Evolutionary conservation across 2,888 invertebrate genomes (phyloP), one percentile per base, ranked within the genome.

Genomic region (Rhagonycha fulva): DNA sequence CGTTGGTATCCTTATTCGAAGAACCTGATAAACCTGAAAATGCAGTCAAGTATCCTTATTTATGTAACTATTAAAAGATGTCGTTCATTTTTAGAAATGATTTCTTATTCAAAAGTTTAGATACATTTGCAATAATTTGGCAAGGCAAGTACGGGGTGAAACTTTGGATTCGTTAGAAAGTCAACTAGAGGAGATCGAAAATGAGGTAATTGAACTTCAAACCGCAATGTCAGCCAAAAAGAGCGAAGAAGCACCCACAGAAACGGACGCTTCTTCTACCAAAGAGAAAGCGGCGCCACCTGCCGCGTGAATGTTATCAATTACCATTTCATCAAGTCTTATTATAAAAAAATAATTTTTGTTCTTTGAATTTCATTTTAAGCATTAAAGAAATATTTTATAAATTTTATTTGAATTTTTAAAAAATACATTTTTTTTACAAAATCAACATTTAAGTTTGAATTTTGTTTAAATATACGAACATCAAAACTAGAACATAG

Each of bases 11-110:
- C 81, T 89, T 97, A 26, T 96, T 96, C 87, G 95, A 96, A 88
- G 95, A 96, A 87, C 91, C 93, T 14, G 95, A 96, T 80, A 95
- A 95, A 86, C 94, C 94, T 62, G 93, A 93, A 84, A 94, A 96
- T 90, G 95, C 96, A 12, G 88, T 96, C 82, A 94, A 94, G 90
- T 95, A 94, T 89, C 89, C 89, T 89, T 89, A 85, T 72, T 32
- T 60, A 23, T 24, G 12, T 66, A 47, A 19, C 32, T 67, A 5
- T 19, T 4, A n/a, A 28, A 62, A 23, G 26, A 47, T 12, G 23
- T 14, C 4, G 14, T 61, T 73, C 9, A 63, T 67, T 62, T 62
- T 10, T 32, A 62, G n/a, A 14, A 14, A 9, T 26, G 1, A n/a
- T 70, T 75, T 68, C 70, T 19, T 70, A 72, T 71, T 70, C 14